Conservation (phyloP, 2,797 vertebrate genomes). For the Mus caroli region DNA sequence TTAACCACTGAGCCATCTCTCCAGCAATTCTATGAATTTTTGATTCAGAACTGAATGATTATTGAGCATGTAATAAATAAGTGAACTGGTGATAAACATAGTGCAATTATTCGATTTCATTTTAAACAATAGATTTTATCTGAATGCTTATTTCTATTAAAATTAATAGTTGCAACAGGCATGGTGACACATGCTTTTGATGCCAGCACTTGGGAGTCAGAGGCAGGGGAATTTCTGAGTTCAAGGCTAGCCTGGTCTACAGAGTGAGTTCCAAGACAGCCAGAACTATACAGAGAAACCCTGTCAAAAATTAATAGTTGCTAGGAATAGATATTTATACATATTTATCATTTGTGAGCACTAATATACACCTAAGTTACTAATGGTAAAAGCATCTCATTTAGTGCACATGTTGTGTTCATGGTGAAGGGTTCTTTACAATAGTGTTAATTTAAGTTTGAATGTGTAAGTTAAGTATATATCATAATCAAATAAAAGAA, state of each 20-base stretch:
- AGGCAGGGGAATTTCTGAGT: too few relatives aligned
- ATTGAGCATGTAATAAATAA: neutral
- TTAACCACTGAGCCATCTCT: too few relatives aligned
- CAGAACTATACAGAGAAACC: too few relatives aligned
- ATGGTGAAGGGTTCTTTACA: neutral
- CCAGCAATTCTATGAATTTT: neutral
- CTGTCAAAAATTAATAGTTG: neutral
- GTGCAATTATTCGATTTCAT: slow-evolving; percentile 44
- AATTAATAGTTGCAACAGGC: neutral
- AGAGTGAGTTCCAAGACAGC: too few relatives aligned
- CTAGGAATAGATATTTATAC: neutral
- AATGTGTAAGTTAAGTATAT: neutral
- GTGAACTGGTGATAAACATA: neutral
- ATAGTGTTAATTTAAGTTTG: neutral
- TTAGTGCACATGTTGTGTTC: neutral
- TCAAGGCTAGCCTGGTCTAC: too few relatives aligned
- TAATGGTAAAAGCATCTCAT: neutral
- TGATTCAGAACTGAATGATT: slow-evolving; percentile 2
- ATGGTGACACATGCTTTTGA: too few relatives aligned
- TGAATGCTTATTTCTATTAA: neutral
- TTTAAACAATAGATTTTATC: slow-evolving; percentile 28
- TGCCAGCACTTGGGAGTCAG: too few relatives aligned
- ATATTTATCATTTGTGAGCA: neutral
- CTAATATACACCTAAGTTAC: neutral
- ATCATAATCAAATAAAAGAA: neutral